Evolutionary conservation across 2,888 invertebrate species (phyloP).

Genomic region (Leucozona laternaria): DNA sequence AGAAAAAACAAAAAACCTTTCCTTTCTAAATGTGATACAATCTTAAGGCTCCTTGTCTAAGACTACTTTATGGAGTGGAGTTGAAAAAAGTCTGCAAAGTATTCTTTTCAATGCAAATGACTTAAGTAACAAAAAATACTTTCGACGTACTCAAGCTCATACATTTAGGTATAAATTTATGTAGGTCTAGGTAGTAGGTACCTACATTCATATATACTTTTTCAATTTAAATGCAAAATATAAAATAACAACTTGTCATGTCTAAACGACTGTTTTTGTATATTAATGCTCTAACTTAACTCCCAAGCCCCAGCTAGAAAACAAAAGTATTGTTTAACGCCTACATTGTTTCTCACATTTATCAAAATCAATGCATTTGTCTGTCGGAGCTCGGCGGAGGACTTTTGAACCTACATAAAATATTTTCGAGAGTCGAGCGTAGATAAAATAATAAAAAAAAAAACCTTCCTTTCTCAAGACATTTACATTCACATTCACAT

Average conservation of each 20-base stretch:
- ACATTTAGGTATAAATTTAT: neutral
- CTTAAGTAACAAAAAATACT: constrained; percentile 14
- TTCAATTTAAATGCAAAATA: constrained; percentile 34
- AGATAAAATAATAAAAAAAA: no score
- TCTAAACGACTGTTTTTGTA: constrained; percentile 34
- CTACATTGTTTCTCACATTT: constrained; percentile 28
- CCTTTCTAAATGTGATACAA: neutral
- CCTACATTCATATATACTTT: neutral
- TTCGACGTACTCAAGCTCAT: neutral
- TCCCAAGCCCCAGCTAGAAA: neutral
- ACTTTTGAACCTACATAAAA: constrained; percentile 25
- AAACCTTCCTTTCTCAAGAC: constrained; percentile 17
- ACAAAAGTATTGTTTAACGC: constrained; percentile 28
- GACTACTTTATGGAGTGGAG: neutral
- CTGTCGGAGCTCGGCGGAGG: constrained; percentile 4
- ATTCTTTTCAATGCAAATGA: constrained; percentile 7
- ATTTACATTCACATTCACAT: constrained; percentile 3
- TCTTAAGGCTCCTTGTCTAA: neutral
- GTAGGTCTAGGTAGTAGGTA: neutral
- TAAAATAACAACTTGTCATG: constrained; percentile 37
- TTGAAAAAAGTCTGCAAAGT: neutral
- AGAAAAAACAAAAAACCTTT: neutral
- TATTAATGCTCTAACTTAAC: constrained; percentile 20
- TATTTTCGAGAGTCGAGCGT: neutral
- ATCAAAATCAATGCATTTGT: constrained; percentile 42